Base-by-base conservation (phyloP, 1,140 invertebrate genomes). In the Temnothorax nylanderi region DNA sequence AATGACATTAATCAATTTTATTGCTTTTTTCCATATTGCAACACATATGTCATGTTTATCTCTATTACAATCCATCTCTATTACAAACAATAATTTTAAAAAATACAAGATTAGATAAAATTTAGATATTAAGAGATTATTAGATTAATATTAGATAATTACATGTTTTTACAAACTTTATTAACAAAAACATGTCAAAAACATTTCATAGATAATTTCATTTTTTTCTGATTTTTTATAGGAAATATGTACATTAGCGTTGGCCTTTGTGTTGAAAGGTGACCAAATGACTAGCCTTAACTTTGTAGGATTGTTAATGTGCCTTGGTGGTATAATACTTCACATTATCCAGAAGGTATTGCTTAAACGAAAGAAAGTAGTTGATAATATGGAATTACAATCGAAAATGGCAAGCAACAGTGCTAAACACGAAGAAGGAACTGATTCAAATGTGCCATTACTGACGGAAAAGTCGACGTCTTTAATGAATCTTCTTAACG, bases 241-340 rank as follows among this genome's bases (percentile, higher is more conserved):
- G 98, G 99, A 99, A 96, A 97, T 99, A 89, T 97, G 97, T 92
- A 98, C 98, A 87, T 94, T 99, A 85, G 96, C 97, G 10, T 94
- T 99, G 91, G 99, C 99, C 16, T 97, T 98, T 82, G 96, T 97
- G 90, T 96, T 97, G 78, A 98, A 98, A 93, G 98, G 98, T 18
- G 99, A 99, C 94, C 95, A 97, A 90, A 96, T 99, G 91, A 98
- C 97, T 85, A 92, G 95, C 1, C 95, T 99, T 2, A 99, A 99
- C 95, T 96, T 97, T 26, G 95, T 98, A 34, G 99, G 99, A 3
- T 95, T 99, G 54, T 93, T 98, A 10, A 95, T 99, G 13, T 99
- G 99, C 94, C 95, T 99, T 85, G 95, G 97, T 69, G 99, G 99
- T 74, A 99, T 99, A 90, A 96, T 96, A 11, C 95, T 98, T 67